Evolutionary conservation across 1,140 invertebrate species (phyloP), one percentile per base, ranked within the genome.

Genomic region (Cherax quadricarinatus): DNA sequence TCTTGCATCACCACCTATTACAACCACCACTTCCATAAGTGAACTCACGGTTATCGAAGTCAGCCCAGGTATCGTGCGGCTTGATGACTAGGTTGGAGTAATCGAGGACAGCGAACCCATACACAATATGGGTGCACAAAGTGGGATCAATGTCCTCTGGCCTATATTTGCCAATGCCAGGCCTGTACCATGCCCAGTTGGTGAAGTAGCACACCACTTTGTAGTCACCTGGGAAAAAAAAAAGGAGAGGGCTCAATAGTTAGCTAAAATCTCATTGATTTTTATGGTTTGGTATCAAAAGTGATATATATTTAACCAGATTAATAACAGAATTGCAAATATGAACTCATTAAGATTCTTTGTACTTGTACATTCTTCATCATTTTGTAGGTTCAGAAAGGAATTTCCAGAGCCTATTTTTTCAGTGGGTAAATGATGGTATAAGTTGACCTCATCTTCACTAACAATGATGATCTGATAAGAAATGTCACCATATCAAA

Each of bases 141-240:
- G 91, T 93, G 0, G 95, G 94, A 89, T 95, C 95, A 70, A 96
- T 94, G 86, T 94, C 90, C n/a, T 94, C 94, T 14, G 94, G 94
- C 6, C 12, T 89, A 84, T 94, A 95, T 88, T 96, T 95, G 51
- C 94, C 94, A 6, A 89, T 60, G 18, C 94, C 95, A 30, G 94
- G 95, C 10, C 95, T 83, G 88, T 95, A 95, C 86, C 95, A 94
- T 0, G 95, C 94, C 95, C 95, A 95, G 92, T 95, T 95, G 80
- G 95, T 94, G 93, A 95, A 95, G 92, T 95, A 95, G 87, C 95
- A 95, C 5, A 95, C 97, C 0, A 99, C 94, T 93, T 95, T 96
- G 88, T 94, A 95, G 89, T 95, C 94, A 41, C 91, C 91, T 93
- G 92, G 53, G 14, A 14, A 14, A 57, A 14, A 14, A 57, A 57